Conservation (phyloP, 2,113 vertebrate genomes). For the Scophthalmus maximus region DNA sequence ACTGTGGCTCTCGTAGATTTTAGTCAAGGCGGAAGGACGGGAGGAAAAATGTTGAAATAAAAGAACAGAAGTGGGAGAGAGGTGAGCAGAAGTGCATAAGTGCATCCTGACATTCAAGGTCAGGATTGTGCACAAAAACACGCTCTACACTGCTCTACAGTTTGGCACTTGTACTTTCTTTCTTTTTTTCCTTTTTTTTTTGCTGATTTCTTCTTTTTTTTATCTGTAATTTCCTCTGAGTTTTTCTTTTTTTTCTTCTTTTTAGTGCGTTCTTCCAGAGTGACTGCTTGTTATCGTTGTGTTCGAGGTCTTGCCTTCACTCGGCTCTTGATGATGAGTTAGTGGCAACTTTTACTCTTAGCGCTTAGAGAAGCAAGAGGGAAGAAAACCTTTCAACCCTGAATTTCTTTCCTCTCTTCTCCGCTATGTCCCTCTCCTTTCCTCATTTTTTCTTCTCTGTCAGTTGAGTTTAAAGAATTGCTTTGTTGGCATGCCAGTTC, state of each 20-base stretch:
- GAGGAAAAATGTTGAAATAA: constrained; percentile 65
- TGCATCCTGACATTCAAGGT: constrained; percentile 73
- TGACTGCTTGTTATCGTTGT: constrained; percentile 62
- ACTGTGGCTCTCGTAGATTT: constrained; percentile 61
- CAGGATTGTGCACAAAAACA: constrained; percentile 26
- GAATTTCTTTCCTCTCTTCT: constrained; percentile 9
- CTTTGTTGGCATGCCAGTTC: constrained; percentile 35
- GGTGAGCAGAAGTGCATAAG: constrained; percentile 67
- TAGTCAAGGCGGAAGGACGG: constrained; percentile 48
- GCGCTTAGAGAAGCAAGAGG: constrained; percentile 24
- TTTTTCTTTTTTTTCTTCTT: background rate
- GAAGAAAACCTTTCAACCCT: constrained; percentile 37
- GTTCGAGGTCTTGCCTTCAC: constrained; percentile 52
- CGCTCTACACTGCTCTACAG: constrained; percentile 15
- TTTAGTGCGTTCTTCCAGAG: constrained; percentile 22
- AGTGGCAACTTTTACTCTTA: constrained; percentile 41
- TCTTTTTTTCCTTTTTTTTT: too few relatives aligned
- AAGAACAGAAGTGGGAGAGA: constrained; percentile 42
- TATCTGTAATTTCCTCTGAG: constrained; percentile 30
- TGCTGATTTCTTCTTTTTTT: constrained; percentile 34
- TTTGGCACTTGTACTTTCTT: constrained; percentile 44
- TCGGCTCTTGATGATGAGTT: constrained; percentile 42
- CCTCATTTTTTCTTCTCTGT: background rate
- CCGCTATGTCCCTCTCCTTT: constrained; percentile 1
- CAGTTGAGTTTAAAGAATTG: constrained; percentile 36